A percentile compares a stretch with the other conserved stretches of the same genome.
These are phyloP conservation scores for Phaenicophaeus curvirostris DNA, from an alignment of 2,797 vertebrate genomes.

Conservation along the genomic window DNA sequence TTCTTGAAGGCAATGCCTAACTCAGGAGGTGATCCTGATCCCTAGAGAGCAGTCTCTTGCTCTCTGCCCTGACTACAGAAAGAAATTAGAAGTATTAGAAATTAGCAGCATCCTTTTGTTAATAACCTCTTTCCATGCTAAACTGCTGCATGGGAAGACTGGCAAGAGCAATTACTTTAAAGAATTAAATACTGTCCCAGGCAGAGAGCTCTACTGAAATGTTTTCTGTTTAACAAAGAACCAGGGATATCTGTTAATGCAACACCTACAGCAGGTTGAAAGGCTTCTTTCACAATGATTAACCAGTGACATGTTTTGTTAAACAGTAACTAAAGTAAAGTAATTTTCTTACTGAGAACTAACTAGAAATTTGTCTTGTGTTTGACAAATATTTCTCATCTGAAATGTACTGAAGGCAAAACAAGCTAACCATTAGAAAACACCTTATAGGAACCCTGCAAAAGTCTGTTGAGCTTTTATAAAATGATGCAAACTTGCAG, in stretches of 20 bases:
- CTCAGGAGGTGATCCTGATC: not conserved
- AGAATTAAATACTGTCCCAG: not conserved
- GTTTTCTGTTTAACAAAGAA: not conserved
- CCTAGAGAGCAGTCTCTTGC: not conserved
- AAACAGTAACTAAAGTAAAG: not conserved
- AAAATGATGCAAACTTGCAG: not conserved
- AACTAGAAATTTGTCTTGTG: not conserved
- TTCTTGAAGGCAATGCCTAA: not conserved
- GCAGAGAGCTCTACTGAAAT: not conserved
- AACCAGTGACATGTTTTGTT: not conserved
- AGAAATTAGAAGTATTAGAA: not conserved
- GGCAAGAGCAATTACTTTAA: not conserved
- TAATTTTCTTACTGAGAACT: not conserved
- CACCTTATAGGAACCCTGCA: not conserved
- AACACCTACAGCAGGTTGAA: not conserved
- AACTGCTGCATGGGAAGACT: not conserved
- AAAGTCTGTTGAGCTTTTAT: not conserved
- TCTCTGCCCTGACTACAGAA: not conserved
- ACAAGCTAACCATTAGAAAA: not conserved
- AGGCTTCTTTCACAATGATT: not conserved
- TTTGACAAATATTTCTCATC: not conserved
- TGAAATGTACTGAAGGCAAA: not conserved
- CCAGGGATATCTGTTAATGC: not conserved
- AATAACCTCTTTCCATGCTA: not conserved
- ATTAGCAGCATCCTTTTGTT: not conserved